A percentile compares a stretch with the other conserved stretches of the same genome.
phyloP scores from a whole-genome alignment of 2,113 vertebrate species.

The Lota lota region DNA sequence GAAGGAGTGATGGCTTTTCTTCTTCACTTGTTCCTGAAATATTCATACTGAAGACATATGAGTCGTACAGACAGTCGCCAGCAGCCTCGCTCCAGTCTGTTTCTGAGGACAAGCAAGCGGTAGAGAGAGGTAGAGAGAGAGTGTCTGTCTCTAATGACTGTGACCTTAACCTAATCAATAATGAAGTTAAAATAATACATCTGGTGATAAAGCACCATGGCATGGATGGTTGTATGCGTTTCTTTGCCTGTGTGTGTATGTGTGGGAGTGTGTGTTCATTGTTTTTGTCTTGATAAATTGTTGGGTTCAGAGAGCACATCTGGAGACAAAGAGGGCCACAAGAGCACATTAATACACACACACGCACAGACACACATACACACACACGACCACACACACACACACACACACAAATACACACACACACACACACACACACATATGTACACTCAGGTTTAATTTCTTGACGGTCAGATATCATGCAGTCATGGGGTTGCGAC shows the following conservation, averaged over 20 bases:
- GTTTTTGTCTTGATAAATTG: not conserved
- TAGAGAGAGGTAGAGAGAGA: not conserved
- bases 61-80: not conserved
- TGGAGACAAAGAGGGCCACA: not conserved
- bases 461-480: not conserved
- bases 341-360: not conserved
- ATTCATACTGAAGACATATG: conserved; percentile 1
- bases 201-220: not conserved
- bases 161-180: conserved; percentile 17
- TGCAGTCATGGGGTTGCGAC: conserved; percentile 5
- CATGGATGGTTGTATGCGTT: not conserved
- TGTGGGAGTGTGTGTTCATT: not conserved
- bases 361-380: not conserved
- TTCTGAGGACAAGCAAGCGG: not conserved
- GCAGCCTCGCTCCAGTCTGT: not conserved
- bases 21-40: conserved; percentile 1
- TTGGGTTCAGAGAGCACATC: conserved; percentile 2
- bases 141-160: conserved; percentile 3
- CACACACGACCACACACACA: not conserved
- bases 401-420: not conserved
- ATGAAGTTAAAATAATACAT: conserved; percentile 1
- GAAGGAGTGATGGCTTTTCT: not conserved
- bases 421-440: not conserved
- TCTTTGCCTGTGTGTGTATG: conserved; percentile 1
- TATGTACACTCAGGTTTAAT: not conserved